Conservation (phyloP, 2,113 vertebrate species). For the Cairina moschata region DNA sequence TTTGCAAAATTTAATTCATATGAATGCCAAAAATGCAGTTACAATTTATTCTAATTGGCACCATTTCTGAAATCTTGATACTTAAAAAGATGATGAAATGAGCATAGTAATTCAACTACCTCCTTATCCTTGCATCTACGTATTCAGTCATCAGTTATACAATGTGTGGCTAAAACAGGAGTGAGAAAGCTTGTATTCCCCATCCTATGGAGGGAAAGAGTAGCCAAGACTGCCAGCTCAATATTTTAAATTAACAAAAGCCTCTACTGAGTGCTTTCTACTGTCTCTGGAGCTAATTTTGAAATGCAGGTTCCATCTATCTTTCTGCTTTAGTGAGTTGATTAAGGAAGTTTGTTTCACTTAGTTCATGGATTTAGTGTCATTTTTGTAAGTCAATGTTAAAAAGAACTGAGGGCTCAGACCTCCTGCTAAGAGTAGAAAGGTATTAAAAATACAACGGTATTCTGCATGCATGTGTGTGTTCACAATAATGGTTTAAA, state of each 20-base stretch:
- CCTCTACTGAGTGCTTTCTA: not conserved
- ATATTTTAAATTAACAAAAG: not conserved
- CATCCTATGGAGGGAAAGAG: not conserved
- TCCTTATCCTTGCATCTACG: not conserved
- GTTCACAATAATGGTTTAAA: not conserved
- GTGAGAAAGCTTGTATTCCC: not conserved
- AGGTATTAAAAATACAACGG: not conserved
- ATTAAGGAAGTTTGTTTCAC: not conserved
- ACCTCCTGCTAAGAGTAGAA: not conserved
- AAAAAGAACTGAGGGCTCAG: not conserved
- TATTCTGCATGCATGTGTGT: not conserved
- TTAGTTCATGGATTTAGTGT: not conserved
- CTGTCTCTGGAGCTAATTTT: not conserved
- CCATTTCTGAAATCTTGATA: not conserved
- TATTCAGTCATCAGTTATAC: not conserved
- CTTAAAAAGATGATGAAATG: not conserved
- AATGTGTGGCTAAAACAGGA: not conserved
- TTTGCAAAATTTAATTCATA: slow-evolving; percentile 31
- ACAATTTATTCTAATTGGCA: not conserved
- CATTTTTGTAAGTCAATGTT: not conserved
- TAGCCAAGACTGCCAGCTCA: not conserved
- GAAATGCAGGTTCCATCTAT: not conserved
- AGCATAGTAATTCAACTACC: not conserved
- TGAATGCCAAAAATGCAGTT: not conserved
- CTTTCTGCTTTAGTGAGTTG: not conserved